Evolutionary conservation across 2,888 invertebrate genomes (phyloP).

Genomic region (Deroplatys truncata): DNA sequence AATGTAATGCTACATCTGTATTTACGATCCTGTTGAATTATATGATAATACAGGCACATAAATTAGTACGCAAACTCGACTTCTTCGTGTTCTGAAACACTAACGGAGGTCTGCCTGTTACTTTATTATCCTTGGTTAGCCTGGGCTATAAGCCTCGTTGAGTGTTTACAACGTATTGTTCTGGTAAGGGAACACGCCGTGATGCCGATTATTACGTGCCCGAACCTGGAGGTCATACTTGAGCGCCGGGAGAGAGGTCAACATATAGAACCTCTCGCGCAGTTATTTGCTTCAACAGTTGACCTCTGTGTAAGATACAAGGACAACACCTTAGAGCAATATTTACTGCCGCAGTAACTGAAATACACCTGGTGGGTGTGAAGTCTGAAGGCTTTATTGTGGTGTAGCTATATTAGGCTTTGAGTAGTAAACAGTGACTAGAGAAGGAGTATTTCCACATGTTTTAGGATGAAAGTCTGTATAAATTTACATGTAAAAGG

Average conservation of each 20-base stretch:
- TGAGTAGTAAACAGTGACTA: no score
- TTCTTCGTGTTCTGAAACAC: no score
- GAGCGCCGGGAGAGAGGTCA: background rate
- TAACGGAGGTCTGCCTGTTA: background rate
- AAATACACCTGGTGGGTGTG: background rate
- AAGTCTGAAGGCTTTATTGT: background rate
- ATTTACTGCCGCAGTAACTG: background rate
- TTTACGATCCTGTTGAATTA: no score
- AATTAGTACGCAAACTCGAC: no score
- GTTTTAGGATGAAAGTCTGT: no score
- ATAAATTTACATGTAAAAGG: no score
- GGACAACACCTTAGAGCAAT: background rate
- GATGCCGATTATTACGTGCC: background rate
- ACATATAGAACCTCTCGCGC: background rate
- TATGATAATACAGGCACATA: no score
- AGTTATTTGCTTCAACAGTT: background rate
- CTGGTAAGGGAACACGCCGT: background rate
- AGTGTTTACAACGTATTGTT: background rate
- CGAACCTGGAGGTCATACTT: background rate
- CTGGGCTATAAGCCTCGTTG: background rate
- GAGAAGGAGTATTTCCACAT: no score
- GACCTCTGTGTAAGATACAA: background rate
- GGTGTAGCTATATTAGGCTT: background rate
- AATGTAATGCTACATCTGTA: no score
- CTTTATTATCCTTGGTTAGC: background rate